These are phyloP conservation scores for Bellardia pandia DNA, from an alignment of 2,888 invertebrate species.

Conservation along the genomic window DNA sequence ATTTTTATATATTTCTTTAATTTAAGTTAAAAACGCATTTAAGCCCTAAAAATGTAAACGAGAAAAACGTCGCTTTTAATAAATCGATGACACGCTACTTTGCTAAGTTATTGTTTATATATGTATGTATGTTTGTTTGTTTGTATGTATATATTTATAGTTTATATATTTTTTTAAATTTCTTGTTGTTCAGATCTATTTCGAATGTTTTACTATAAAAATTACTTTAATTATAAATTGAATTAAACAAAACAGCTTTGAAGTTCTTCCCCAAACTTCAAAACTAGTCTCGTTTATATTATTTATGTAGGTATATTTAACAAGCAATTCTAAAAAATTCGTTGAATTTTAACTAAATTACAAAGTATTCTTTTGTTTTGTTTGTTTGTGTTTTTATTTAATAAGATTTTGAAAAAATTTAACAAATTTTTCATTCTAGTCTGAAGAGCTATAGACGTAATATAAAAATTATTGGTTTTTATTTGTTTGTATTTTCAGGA, in stretches of 20 bases:
- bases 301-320: conserved; percentile 37
- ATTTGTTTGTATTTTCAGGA: conserved; percentile 44
- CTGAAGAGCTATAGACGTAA: conserved; percentile 71
- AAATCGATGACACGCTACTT: conserved; percentile 69
- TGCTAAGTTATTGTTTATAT: conserved; percentile 55
- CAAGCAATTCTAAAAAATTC: conserved; percentile 64
- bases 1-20: conserved; percentile 28
- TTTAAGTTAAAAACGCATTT: conserved; percentile 61
- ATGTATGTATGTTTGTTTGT: neutral
- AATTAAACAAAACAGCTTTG: conserved; percentile 81
- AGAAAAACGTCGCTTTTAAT: conserved; percentile 76
- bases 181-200: conserved; percentile 50
- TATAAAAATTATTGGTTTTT: conserved; percentile 36
- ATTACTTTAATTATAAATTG: conserved; percentile 29
- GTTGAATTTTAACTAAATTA: conserved; percentile 63
- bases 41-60: conserved; percentile 75
- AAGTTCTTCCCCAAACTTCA: conserved; percentile 84
- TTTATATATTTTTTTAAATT: conserved; percentile 45
- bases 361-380: conserved; percentile 34
- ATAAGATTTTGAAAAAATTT: conserved; percentile 9
- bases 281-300: conserved; percentile 81
- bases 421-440: conserved; percentile 2
- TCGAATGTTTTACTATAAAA: conserved; percentile 17
- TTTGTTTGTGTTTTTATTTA: conserved; percentile 11
- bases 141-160: conserved; percentile 33